Evolutionary conservation across 2,113 vertebrate species (phyloP), one percentile per base, ranked within the genome.

Genomic region (Notarius lentiginosus): DNA sequence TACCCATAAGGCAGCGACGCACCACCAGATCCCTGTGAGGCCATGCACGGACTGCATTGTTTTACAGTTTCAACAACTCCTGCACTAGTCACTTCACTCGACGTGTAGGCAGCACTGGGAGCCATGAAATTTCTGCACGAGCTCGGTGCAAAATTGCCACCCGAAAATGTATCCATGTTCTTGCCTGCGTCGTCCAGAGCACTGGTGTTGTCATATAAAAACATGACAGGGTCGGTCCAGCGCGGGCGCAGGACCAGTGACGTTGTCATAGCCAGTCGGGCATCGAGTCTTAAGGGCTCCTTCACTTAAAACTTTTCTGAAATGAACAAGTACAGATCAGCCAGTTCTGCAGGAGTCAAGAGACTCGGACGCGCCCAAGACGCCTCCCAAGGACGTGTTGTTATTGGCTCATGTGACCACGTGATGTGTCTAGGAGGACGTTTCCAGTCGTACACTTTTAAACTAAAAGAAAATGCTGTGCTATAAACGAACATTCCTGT

Each of bases 141-240:
- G 93, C 96, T 98, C 89, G 96, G 95, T 12, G 97, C 96, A 86
- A 98, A 97, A 93, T 97, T 98, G 90, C 96, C 95, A 91, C 96
- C 96, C 88, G 95, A 95, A 92, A 96, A 97, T 87, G 95, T 96
- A 89, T 99, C 97, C 97, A 99, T 99, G 95, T 96, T 99, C 95
- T 98, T 99, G 95, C 94, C 97, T 93, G 97, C 96, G 85, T 97
- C 97, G 92, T 97, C 96, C 95, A 97, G 93, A 5, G 61, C 63
- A 90, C 73, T 84, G 55, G 95, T 94, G 96, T 96, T 97, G 95
- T 99, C 98, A 96, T 98, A 99, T 92, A 99, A 97, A 87, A 99
- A 99, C 98, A 99, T 99, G 95, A 99, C 96, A 94, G 97, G 97
- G 95, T 99, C 98, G 94, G 97, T 96, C 98, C 98, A 99, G 96